phyloP scores from a whole-genome alignment of 2,797 vertebrate genomes.

The Loris lydekkerianus region DNA sequence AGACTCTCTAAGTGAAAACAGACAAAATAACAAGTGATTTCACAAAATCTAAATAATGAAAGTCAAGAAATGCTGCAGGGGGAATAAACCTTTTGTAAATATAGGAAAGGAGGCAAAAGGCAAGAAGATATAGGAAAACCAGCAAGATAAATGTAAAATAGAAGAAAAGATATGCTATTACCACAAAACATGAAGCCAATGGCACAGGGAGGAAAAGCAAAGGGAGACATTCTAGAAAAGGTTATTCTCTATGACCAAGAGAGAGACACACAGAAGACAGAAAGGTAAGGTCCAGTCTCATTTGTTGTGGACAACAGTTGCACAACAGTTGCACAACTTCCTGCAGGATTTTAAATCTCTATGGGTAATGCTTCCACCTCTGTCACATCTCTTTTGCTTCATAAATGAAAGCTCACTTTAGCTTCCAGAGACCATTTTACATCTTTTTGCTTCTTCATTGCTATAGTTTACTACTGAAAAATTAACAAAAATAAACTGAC shows the following conservation, averaged over 20 bases:
- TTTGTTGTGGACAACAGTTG: not conserved
- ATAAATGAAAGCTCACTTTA: not conserved
- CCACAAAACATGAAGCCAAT: not conserved
- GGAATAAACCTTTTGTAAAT: conserved; percentile 13
- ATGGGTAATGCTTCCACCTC: not conserved
- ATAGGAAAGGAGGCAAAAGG: not conserved
- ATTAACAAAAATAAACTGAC: not conserved
- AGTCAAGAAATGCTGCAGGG: conserved; percentile 11
- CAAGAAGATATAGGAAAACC: not conserved
- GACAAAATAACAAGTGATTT: not conserved
- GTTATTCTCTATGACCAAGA: not conserved
- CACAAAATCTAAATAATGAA: conserved; percentile 60
- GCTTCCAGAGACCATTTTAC: not conserved
- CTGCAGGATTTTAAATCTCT: not conserved
- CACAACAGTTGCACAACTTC: not conserved
- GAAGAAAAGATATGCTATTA: not conserved
- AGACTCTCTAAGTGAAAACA: not conserved
- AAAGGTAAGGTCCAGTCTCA: not conserved
- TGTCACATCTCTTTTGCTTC: not conserved
- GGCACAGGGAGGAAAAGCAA: not conserved
- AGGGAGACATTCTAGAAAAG: not conserved
- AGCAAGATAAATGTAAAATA: not conserved
- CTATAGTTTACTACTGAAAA: not conserved
- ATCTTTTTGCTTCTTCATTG: not conserved
- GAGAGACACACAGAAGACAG: not conserved